Evolutionary conservation across 2,113 vertebrate species (phyloP).

Genomic region (Rhodinocichla rosea): DNA sequence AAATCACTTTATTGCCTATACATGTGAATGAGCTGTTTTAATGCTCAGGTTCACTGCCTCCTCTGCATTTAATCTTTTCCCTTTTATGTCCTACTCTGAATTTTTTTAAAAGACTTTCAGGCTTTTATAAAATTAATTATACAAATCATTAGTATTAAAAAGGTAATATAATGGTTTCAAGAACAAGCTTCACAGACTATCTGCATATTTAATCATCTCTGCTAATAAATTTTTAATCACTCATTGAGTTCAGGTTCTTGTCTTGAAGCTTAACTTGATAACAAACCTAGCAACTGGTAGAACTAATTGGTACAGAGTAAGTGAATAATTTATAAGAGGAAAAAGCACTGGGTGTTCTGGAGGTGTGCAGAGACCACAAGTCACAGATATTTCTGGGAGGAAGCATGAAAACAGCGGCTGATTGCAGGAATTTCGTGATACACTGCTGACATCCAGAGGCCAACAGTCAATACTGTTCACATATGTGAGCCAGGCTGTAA

Average conservation of each 20-base stretch:
- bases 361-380: conserved; percentile 68
- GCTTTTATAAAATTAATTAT: conserved; percentile 80
- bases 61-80: conserved; percentile 65
- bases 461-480: conserved; percentile 52
- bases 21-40: conserved; percentile 42
- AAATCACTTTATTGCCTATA: conserved; percentile 35
- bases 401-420: conserved; percentile 29
- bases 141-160: conserved; percentile 84
- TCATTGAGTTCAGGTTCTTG: conserved; percentile 79
- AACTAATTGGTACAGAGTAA: conserved; percentile 83
- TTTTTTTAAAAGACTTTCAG: conserved; percentile 71
- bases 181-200: conserved; percentile 80
- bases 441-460: conserved; percentile 82
- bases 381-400: conserved; percentile 65
- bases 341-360: conserved; percentile 69
- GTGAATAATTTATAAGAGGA: conserved; percentile 83
- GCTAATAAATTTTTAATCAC: conserved; percentile 84
- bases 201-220: conserved; percentile 83
- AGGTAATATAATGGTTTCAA: conserved; percentile 82
- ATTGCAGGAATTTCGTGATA: conserved; percentile 43
- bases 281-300: conserved; percentile 82
- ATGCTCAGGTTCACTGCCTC: conserved; percentile 49
- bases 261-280: conserved; percentile 84
- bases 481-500: background rate
- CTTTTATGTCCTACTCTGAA: conserved; percentile 66